Evolutionary conservation across 2,797 vertebrate species (phyloP).

Genomic region (Philypnodon macrostomus): DNA sequence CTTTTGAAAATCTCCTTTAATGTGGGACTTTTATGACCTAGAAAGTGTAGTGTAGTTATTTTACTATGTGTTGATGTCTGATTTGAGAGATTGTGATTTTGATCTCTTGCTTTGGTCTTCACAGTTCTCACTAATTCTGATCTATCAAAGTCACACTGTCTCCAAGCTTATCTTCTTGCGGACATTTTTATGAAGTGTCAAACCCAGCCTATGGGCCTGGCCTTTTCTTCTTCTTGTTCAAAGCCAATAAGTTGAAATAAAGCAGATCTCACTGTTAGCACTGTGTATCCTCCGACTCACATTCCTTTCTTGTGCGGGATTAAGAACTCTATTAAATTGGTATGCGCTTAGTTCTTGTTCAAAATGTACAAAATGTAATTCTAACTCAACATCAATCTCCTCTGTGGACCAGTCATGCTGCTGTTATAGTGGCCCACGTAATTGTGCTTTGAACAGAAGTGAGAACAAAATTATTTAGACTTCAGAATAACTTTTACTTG

Average conservation of each 20-base stretch:
- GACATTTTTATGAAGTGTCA: constrained; percentile 33
- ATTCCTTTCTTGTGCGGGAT: constrained; percentile 35
- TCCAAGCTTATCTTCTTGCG: constrained; percentile 28
- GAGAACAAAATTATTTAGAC: too few species aligned
- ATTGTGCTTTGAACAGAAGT: constrained; percentile 34
- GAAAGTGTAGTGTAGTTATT: too few species aligned
- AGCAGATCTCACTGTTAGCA: constrained; percentile 30
- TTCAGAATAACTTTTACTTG: too few species aligned
- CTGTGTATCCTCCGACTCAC: constrained; percentile 40
- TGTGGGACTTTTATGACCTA: too few species aligned
- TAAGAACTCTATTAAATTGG: constrained; percentile 10
- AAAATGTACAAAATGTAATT: constrained; percentile 36
- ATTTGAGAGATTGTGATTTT: too few species aligned
- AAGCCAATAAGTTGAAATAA: constrained; percentile 45
- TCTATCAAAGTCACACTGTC: too few species aligned
- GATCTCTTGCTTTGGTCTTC: constrained; percentile 7
- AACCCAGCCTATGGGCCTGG: constrained; percentile 5
- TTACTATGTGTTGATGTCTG: too few species aligned
- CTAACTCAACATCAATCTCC: constrained; percentile 44
- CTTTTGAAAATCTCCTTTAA: too few species aligned
- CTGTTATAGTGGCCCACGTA: constrained; percentile 42
- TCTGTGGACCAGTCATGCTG: constrained; percentile 26
- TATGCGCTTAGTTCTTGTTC: constrained; percentile 18
- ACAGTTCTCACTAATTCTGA: constrained; percentile 16
- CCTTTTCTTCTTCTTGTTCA: constrained; percentile 33